Evolutionary conservation across 2,888 invertebrate genomes (phyloP), one percentile per base, ranked within the genome.

Genomic region (Autographa pulchrina): DNA sequence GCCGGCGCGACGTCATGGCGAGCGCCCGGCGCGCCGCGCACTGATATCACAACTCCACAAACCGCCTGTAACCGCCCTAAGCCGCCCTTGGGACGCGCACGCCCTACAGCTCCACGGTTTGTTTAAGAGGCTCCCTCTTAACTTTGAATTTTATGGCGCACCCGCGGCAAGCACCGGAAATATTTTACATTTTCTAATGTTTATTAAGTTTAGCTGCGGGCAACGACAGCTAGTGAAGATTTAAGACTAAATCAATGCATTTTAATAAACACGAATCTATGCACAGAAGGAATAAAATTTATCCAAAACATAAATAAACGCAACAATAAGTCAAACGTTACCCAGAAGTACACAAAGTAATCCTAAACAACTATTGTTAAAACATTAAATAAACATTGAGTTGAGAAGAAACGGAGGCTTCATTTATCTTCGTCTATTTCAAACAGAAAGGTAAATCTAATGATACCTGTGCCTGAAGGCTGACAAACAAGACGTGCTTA

Each of bases 1-100:
- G 93, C 77, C 94, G 94, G 68, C 94, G 93, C 89, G 94, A 95
- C 94, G 93, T 89, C 91, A 90, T 93, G 83, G 82, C 92, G 89
- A 77, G 84, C 85, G 89, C 83, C 86, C 89, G 90, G 86, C 94
- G 92, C 90, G 89, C 85, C 92, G 91, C 90, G 89, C 86, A 94
- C 94, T 94, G 91, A 84, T 77, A 87, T 69, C 75, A 75, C 68
- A 38, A 38, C 38, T 38, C 11, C 2, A 38, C 38, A 67, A 68
- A 64, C 75, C 74, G 79, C 77, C 70, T 68, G 72, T 66, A 82
- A 66, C 82, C 75, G 74, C 72, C 78, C 78, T 69, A 75, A 66
- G 52, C 78, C 74, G 75, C 77, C 79, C 81, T 76, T 75, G 78
- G 74, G 77, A 75, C 72, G 71, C 75, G 59, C 74, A 76, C 84